A percentile compares a stretch with the other conserved stretches of the same genome.
These are phyloP conservation scores for Ctenomys sociabilis DNA, from an alignment of 2,113 vertebrate species.

Conservation along the genomic window DNA sequence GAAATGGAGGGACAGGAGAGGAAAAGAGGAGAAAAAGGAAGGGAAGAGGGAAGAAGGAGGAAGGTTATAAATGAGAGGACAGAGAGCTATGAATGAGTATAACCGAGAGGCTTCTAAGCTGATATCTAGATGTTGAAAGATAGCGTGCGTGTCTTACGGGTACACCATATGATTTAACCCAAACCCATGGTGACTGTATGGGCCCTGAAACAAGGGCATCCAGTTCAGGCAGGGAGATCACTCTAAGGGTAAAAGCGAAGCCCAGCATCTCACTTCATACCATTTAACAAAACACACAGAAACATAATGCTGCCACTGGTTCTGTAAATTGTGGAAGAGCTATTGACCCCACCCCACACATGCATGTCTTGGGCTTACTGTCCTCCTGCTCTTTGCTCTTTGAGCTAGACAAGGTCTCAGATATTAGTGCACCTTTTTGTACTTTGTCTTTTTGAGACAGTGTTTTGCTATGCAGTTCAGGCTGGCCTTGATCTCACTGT, in stretches of 20 bases:
- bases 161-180: neutral
- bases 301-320: neutral
- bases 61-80: too few species aligned
- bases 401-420: fast-evolving
- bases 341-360: neutral
- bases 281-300: neutral
- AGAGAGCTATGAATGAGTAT: neutral
- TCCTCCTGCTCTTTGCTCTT: neutral
- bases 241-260: neutral
- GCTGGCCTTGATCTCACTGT: too few species aligned
- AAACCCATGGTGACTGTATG: neutral
- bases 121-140: neutral
- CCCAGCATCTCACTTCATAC: neutral
- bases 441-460: too few species aligned
- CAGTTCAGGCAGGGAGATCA: neutral
- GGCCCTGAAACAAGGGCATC: neutral
- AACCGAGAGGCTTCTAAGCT: neutral
- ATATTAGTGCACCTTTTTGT: neutral
- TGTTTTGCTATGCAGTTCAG: too few species aligned
- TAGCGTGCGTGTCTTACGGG: neutral
- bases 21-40: neutral
- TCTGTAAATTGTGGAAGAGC: neutral
- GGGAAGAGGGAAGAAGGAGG: neutral
- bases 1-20: too few species aligned
- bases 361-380: neutral